A percentile compares a stretch with the other conserved stretches of the same genome.
phyloP scores from a whole-genome alignment of 2,113 vertebrate species.

The Lepus americanus region DNA sequence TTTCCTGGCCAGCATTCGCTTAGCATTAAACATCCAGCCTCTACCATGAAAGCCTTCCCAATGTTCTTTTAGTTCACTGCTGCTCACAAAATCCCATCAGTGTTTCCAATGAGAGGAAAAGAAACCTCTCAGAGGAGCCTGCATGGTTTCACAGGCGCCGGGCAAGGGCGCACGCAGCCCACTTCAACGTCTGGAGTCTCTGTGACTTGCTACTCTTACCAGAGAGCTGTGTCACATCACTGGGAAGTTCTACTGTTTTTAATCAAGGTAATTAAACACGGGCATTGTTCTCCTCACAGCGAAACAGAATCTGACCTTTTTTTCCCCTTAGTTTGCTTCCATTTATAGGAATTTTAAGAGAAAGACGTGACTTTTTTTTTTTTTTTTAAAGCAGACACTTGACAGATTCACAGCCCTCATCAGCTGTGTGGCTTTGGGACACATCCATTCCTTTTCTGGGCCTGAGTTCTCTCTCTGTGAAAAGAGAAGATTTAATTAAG shows the following conservation, averaged over 20 bases:
- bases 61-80: background rate
- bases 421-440: background rate
- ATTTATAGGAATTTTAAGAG: conserved; percentile 16
- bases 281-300: background rate
- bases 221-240: background rate
- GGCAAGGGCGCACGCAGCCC: background rate
- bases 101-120: background rate
- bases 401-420: background rate
- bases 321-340: background rate
- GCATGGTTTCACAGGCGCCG: background rate
- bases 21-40: conserved; percentile 9
- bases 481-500: conserved; percentile 24
- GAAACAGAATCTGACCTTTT: conserved; percentile 1
- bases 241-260: background rate
- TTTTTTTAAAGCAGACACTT: background rate
- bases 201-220: conserved; percentile 9
- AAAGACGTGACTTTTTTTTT: background rate
- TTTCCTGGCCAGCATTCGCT: conserved; percentile 27
- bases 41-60: conserved; percentile 34
- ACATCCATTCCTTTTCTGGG: background rate
- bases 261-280: conserved; percentile 12
- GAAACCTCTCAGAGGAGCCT: background rate
- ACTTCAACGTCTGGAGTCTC: background rate
- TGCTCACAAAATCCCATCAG: conserved; percentile 1
- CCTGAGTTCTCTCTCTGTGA: background rate